Percentiles rank a stretch among this genome's conserved stretches.
Conservation (phyloP, 1,140 invertebrate genomes). For the Belonocnema kinseyi region DNA sequence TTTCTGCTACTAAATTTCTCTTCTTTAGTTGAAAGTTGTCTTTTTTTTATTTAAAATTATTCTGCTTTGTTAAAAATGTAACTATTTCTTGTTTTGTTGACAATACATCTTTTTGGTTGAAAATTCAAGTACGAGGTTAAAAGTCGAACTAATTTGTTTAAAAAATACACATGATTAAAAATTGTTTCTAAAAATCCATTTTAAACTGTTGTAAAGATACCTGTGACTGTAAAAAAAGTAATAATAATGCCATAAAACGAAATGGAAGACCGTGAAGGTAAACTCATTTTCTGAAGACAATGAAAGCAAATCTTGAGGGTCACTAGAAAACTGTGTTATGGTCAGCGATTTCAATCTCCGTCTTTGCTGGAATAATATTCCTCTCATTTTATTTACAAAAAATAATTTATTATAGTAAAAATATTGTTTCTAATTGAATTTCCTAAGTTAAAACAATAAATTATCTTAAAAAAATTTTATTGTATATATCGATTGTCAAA, state of each 20-base stretch:
- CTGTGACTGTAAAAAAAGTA: background rate
- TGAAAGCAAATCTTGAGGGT: constrained; percentile 16
- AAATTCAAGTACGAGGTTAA: too few species aligned
- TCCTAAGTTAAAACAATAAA: background rate
- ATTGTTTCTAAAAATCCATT: constrained; percentile 4
- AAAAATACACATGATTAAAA: too few species aligned
- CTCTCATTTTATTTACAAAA: background rate
- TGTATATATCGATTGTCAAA: too few species aligned
- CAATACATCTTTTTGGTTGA: too few species aligned
- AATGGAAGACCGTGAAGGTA: background rate
- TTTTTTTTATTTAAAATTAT: too few species aligned
- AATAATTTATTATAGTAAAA: background rate
- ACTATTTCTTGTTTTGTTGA: too few species aligned
- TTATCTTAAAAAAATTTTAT: too few species aligned
- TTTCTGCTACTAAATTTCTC: too few species aligned
- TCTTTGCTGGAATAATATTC: constrained; percentile 33
- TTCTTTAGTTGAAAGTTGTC: too few species aligned
- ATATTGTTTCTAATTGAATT: background rate
- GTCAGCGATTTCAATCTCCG: constrained; percentile 38
- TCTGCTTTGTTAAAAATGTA: too few species aligned
- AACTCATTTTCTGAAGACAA: constrained; percentile 19
- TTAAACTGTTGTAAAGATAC: background rate
- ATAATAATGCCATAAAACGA: background rate
- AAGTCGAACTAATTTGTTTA: too few species aligned
- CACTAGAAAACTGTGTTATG: background rate